phyloP scores from a whole-genome alignment of 2,888 invertebrate genomes.

The Yponomeuta plumbellus region DNA sequence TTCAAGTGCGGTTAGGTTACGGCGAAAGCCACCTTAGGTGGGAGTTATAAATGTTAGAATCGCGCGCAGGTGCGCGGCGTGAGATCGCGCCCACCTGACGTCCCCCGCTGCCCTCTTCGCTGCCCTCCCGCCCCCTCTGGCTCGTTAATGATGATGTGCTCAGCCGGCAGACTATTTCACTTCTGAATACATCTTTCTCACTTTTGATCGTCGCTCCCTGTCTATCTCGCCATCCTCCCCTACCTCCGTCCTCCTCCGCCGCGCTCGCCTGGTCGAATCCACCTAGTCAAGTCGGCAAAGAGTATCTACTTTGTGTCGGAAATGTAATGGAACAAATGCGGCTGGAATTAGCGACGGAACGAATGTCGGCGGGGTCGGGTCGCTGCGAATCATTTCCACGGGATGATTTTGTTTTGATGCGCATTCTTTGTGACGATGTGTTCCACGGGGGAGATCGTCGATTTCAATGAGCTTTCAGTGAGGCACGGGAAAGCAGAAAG shows the following conservation, averaged over 20 bases:
- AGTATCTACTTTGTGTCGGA: slow-evolving; percentile 75
- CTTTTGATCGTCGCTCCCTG: slow-evolving; percentile 66
- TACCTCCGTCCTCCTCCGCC: slow-evolving; percentile 52
- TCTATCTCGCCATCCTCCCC: slow-evolving; percentile 37
- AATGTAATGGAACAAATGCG: slow-evolving; percentile 78
- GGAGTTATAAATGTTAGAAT: slow-evolving; percentile 54
- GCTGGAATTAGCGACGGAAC: slow-evolving; percentile 74
- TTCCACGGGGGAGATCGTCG: neutral
- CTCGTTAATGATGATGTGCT: slow-evolving; percentile 88
- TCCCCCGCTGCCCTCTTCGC: slow-evolving; percentile 76
- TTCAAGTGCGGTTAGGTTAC: slow-evolving; percentile 23
- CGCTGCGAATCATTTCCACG: slow-evolving; percentile 64
- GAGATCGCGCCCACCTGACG: slow-evolving; percentile 77
- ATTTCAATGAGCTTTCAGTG: neutral
- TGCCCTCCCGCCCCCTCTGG: slow-evolving; percentile 77
- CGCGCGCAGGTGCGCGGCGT: slow-evolving; percentile 68
- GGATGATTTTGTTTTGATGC: slow-evolving; percentile 71
- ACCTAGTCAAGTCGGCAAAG: slow-evolving; percentile 76
- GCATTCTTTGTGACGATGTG: slow-evolving; percentile 46
- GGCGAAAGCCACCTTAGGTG: neutral
- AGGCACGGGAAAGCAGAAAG: neutral
- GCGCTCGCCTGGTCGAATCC: slow-evolving; percentile 71
- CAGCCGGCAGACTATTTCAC: slow-evolving; percentile 85
- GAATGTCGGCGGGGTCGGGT: slow-evolving; percentile 63
- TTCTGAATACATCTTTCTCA: slow-evolving; percentile 80